These are phyloP conservation scores for Agrenia bidenticulata DNA, from an alignment of 2,888 invertebrate genomes.

Conservation along the genomic window DNA sequence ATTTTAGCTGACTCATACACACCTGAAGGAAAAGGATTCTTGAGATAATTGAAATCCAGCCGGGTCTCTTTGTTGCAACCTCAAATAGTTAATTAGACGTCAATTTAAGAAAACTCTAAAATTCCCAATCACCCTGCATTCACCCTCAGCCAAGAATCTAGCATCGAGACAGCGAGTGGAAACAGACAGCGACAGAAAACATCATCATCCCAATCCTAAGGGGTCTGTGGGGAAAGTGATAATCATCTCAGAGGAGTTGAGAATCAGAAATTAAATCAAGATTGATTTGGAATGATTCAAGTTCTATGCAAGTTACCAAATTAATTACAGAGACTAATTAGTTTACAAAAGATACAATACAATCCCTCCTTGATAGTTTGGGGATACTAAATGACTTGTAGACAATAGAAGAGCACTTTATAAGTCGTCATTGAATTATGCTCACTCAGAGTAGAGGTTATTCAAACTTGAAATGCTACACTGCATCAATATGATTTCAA, in stretches of 20 bases:
- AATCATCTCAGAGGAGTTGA: constrained; percentile 11
- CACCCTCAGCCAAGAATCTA: too few relatives aligned
- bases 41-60: constrained; percentile 18
- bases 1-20: constrained; percentile 18
- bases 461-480: too few relatives aligned
- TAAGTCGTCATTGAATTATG: neutral
- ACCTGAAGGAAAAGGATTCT: neutral
- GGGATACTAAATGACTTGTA: neutral
- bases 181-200: constrained; percentile 5
- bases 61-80: constrained; percentile 11
- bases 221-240: constrained; percentile 14
- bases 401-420: neutral
- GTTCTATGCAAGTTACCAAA: constrained; percentile 11
- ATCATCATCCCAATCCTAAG: constrained; percentile 6
- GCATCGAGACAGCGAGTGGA: too few relatives aligned
- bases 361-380: neutral
- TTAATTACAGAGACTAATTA: constrained; percentile 8
- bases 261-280: constrained; percentile 3
- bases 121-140: neutral
- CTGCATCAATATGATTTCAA: neutral
- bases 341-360: neutral
- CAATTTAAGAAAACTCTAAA: constrained; percentile 17
- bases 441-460: too few relatives aligned
- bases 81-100: constrained; percentile 21
- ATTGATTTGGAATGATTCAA: constrained; percentile 14